phyloP scores from a whole-genome alignment of 2,113 vertebrate species.

The Aplodontia rufa region DNA sequence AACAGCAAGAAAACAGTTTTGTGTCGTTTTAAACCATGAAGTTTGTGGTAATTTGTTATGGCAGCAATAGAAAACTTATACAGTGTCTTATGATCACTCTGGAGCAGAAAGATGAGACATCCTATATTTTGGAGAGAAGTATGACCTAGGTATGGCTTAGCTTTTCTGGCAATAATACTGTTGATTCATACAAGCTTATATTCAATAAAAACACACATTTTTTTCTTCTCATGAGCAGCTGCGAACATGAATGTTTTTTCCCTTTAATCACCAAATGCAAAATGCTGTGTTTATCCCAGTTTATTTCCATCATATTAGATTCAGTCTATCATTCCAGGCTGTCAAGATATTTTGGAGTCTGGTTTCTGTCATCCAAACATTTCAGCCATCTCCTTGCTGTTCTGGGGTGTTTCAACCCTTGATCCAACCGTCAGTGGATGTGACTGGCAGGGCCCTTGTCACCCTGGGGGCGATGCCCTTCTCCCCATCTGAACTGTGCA shows the following conservation, averaged over 20 bases:
- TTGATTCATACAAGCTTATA: not conserved
- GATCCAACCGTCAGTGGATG: not conserved
- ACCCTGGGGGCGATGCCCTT: not conserved
- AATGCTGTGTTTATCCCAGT: not conserved
- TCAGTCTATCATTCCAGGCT: not conserved
- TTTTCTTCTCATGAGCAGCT: conserved; percentile 24
- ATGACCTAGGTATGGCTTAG: not conserved
- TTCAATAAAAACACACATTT: not conserved
- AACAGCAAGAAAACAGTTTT: not conserved
- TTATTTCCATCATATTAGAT: conserved; percentile 7
- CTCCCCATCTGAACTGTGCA: not conserved
- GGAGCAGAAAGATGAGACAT: conserved; percentile 13
- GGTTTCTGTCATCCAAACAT: conserved; percentile 39
- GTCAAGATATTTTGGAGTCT: conserved; percentile 31
- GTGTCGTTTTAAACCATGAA: not conserved
- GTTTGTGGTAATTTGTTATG: not conserved
- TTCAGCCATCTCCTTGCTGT: not conserved
- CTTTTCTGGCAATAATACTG: not conserved
- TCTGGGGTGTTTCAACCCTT: not conserved
- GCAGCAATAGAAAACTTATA: not conserved
- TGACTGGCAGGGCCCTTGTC: not conserved
- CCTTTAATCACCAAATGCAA: conserved; percentile 52
- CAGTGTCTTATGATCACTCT: not conserved
- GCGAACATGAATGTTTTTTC: not conserved
- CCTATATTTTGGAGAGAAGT: conserved; percentile 10